These are phyloP conservation scores for Stichodactyla helianthus DNA, from an alignment of 64 coral and sea anemone species.

Conservation along the genomic window DNA sequence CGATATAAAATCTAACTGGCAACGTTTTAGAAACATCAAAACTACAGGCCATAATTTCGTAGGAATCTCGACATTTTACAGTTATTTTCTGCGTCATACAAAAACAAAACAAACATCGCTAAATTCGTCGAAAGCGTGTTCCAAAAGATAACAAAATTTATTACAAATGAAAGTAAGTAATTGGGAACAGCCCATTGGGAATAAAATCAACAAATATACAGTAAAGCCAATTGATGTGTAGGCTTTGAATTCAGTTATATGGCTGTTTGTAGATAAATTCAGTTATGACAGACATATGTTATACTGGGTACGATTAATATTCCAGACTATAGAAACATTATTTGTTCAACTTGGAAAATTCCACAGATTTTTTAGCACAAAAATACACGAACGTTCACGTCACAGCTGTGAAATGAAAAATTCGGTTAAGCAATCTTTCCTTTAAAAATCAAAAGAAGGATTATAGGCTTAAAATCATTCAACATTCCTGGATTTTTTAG, in stretches of 20 bases:
- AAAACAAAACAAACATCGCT: too few species aligned
- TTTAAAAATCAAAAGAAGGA: neutral
- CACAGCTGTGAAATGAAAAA: neutral
- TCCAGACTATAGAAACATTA: neutral
- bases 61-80: too few species aligned
- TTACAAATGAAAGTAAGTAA: too few species aligned
- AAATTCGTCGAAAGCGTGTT: too few species aligned
- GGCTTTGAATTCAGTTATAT: neutral
- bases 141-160: too few species aligned
- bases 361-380: neutral
- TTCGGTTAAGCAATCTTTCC: neutral
- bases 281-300: neutral
- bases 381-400: neutral
- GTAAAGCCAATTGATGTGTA: neutral
- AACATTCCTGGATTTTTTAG: neutral
- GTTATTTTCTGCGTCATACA: too few species aligned
- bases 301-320: neutral
- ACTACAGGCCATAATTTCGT: too few species aligned
- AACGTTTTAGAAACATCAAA: too few species aligned
- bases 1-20: too few species aligned
- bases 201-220: too few species aligned
- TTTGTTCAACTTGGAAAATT: neutral
- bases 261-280: neutral
- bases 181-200: too few species aligned
- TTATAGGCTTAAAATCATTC: neutral